Conservation (phyloP, 2,113 vertebrate species). For the Gambusia holbrooki region DNA sequence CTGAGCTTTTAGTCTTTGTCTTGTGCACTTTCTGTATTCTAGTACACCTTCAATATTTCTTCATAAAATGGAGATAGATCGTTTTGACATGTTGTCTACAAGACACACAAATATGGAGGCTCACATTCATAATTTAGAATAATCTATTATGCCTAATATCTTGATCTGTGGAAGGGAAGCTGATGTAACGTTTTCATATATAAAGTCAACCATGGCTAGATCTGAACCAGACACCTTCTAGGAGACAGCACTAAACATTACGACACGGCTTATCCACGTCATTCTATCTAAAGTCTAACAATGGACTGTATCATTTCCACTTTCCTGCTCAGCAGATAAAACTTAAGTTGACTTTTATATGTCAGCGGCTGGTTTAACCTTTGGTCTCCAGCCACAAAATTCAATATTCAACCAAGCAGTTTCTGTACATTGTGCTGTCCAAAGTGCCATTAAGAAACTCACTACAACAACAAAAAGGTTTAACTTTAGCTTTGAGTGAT, state of each 20-base stretch:
- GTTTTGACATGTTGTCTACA: not conserved
- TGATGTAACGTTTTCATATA: not conserved
- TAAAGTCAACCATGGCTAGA: not conserved
- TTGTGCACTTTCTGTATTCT: not conserved
- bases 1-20: too few relatives aligned
- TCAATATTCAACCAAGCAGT: conserved; percentile 25
- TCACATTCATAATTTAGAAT: not conserved
- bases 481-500: too few relatives aligned
- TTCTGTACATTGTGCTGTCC: not conserved
- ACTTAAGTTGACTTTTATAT: conserved; percentile 36
- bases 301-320: conserved; percentile 15
- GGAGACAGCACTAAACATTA: not conserved
- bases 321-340: conserved; percentile 9
- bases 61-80: not conserved
- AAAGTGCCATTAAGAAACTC: not conserved
- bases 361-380: conserved; percentile 27
- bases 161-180: not conserved
- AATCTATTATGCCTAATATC: not conserved
- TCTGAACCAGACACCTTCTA: too few relatives aligned
- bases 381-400: not conserved
- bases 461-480: not conserved
- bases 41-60: not conserved
- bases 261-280: not conserved
- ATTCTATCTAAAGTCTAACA: not conserved
- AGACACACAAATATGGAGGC: not conserved